Percentiles rank a stretch among this genome's conserved stretches.
Evolutionary conservation across 2,113 vertebrate genomes (phyloP).

Genomic region (Bambusicola thoracicus): DNA sequence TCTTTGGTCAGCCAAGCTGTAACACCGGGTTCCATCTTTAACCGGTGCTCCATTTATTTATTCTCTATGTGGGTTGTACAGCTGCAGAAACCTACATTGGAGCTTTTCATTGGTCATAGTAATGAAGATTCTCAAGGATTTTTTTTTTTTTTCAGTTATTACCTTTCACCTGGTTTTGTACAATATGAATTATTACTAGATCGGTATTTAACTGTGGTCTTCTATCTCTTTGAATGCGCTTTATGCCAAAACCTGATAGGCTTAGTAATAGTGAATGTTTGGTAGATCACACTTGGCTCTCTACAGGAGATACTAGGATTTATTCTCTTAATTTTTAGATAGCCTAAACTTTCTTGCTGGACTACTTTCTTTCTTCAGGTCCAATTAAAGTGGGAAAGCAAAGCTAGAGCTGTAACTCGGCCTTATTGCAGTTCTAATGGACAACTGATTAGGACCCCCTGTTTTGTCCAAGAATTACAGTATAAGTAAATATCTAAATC

Average conservation of each 20-base stretch:
- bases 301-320: background rate
- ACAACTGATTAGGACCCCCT: background rate
- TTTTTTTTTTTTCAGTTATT: background rate
- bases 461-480: background rate
- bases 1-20: background rate
- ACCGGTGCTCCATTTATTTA: background rate
- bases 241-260: background rate
- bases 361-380: background rate
- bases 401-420: background rate
- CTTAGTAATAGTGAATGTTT: background rate
- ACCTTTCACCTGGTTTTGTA: background rate
- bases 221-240: background rate
- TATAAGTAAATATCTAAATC: background rate
- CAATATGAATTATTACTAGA: background rate
- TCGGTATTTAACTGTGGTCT: fast-evolving
- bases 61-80: background rate
- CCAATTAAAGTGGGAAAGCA: background rate
- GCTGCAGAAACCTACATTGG: background rate
- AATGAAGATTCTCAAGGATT: background rate
- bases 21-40: background rate
- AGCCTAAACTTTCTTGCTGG: background rate
- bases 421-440: background rate
- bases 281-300: background rate
- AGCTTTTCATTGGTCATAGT: background rate
- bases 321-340: background rate